Base-by-base conservation (phyloP, 2,888 invertebrate species). In the Chrysotoxum bicinctum region DNA sequence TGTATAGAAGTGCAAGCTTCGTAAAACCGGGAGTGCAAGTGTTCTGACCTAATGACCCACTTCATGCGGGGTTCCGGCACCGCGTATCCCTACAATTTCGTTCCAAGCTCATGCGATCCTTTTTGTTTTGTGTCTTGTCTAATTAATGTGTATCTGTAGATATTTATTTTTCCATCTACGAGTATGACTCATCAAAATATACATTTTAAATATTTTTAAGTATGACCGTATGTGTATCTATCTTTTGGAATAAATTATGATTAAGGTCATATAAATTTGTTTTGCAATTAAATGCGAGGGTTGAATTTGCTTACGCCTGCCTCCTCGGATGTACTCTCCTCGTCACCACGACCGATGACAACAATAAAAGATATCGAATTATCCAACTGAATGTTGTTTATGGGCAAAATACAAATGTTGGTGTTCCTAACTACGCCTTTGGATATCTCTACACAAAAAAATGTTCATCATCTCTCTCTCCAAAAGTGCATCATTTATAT, bases 241-340 rank as follows among this genome's bases (percentile, higher is more conserved):
- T 76, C 56, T 70, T 72, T 68, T 69, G 76, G 81, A 76, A 81
- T 77, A 69, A 85, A 85, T 81, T 81, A 76, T 85, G 73, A 85
- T 85, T 81, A 81, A 77, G 85, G 85, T 85, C 85, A 81, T 69
- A 81, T 85, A 73, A 85, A 85, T 85, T 81, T 85, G 76, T 73
- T n/a, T 48, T 81, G 76, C 72, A 81, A 85, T 81, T 85, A 81
- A 73, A 76, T 81, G 60, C 23, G 60, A 16, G 81, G 81, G 76
- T 72, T 72, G 72, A 64, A 40, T 54, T 66, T 43, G 45, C 35
- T 10, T 62, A 58, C 62, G 54, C 74, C 62, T 70, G 32, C 23
- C 23, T 56, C 21, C 26, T 16, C 19, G 30, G 37, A 37, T 56
- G 64, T 45, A 16, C 50, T 16, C 52, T 58, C 56, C 48, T 1